Base-by-base conservation (phyloP, 2,113 vertebrate genomes). In the Rallus limicola region DNA sequence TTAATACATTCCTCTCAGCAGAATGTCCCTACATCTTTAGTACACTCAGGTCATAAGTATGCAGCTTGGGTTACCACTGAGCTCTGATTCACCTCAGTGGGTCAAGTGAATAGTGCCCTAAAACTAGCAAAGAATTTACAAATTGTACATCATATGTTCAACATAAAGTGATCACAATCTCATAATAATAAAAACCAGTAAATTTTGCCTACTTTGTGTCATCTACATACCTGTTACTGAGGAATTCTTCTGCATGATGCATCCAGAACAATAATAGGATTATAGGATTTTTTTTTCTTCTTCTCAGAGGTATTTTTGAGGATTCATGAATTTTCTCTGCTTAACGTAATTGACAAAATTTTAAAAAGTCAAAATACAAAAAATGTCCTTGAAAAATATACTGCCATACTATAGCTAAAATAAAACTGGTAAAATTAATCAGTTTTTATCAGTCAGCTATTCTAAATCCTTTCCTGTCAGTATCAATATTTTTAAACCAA, bases 1-100 rank as follows among this genome's bases (percentile, higher is more conserved):
- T 93, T 93, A 90, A 88, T 70, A 38, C 5, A 42, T 40, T 75
- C 62, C 36, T 81, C 59, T 48, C 15, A 90, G 67, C 31, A 86
- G 42, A 89, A 76, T 0, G 15, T 81, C 76, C 85, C 92, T 83
- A 33, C 52, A 60, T 60, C 52, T 90, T 82, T 50, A 88, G 46
- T 48, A 67, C 33, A 10, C 5, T 77, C 33, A 64, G 33, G 56
- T 56, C 26, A 29, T 56, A 88, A 67, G 6, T 33, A 58, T 36
- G 16, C 36, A 55, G 6, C 15, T 85, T 80, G 42, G 24, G 4
- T 12, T 90, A 40, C 50, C 28, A 48, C 4, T 63, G 40, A 85
- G 14, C 3, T 9, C 0, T 36, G n/a, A 62, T 59, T 93, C 72
- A 83, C n/a, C 16, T 86, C 15, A 29, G 25, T 21, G 44, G 13